Base-by-base conservation (phyloP, 2,113 vertebrate genomes). In the Neolamprologus toae region DNA sequence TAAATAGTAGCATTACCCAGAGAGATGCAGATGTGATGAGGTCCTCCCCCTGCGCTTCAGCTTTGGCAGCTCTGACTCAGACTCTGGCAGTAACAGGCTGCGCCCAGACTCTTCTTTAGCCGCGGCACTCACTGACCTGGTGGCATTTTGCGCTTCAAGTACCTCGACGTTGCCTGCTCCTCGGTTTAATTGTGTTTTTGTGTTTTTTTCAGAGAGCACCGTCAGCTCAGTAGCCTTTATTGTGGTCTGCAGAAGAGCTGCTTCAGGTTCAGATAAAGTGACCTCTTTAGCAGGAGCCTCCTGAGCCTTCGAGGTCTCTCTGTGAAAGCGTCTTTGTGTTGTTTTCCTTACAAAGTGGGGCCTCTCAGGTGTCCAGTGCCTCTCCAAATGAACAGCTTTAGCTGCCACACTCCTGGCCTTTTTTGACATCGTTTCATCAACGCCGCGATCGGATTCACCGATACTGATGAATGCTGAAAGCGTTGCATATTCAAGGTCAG, bases 1-100 rank as follows among this genome's bases (percentile, higher is more conserved):
- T 57, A 40, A 42, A 83, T 19, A 81, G 57, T 80, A 11, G 63
- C 14, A 90, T 95, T 94, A 94, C 93, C 90, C 92, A 73, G 61
- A 85, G 16, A 95, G 89, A 76, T 83, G 81, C 16, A 87, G 88
- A 88, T 92, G 88, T 55, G 88, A 45, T 40, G 86, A 81, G 19
- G 66, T 82, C 31, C 33, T 54, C 16, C 73, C 90, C 40, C 55
- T 83, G 21, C 76, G 86, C 45, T 89, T 84, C 11, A 57, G 49
- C n/a, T 47, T 81, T 49, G 19, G 63, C 76, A 17, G 40, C 33
- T 91, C 73, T 42, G 89, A 86, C 73, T 81, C 83, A 83, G 85
- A 78, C 54, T 85, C 42, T 6, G 28, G 40, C 68, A 87, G 49
- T 61, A 90, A 80, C 53, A 87, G 28, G 26, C 88, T 91, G 45